phyloP scores from a whole-genome alignment of 2,797 vertebrate species.

The Scolopax bukidnonensis region DNA sequence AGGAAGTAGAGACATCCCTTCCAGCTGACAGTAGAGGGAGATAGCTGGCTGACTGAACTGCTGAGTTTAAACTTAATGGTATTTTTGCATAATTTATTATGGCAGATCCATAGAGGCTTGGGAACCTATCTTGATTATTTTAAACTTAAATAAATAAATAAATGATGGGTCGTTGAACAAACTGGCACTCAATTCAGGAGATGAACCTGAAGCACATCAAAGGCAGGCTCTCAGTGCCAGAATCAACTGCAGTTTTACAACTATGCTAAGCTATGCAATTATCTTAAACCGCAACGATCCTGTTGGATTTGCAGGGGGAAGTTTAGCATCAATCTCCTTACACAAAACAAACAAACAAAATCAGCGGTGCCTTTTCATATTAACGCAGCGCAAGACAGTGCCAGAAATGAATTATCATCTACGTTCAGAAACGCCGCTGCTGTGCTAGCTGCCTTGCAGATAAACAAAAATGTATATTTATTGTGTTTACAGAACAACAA shows the following conservation, averaged over 20 bases:
- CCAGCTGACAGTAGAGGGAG: neutral
- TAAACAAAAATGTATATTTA: neutral
- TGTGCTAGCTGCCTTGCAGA: neutral
- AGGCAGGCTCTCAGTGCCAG: neutral
- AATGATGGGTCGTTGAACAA: neutral
- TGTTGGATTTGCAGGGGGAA: neutral
- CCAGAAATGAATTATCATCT: neutral
- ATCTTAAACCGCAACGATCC: neutral
- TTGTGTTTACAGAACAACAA: neutral
- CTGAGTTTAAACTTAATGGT: neutral
- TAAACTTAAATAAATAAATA: slow-evolving; percentile 46
- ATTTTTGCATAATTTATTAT: slow-evolving; percentile 30
- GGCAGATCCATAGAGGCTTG: neutral
- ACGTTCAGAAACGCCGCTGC: rapidly evolving
- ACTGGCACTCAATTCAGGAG: neutral
- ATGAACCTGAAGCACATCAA: slow-evolving; percentile 22
- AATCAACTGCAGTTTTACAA: slow-evolving; percentile 40
- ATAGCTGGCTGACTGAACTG: neutral
- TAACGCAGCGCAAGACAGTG: neutral
- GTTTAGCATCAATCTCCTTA: slow-evolving; percentile 17
- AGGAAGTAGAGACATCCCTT: neutral
- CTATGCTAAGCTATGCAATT: neutral
- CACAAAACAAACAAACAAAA: slow-evolving; percentile 3
- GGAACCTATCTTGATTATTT: neutral
- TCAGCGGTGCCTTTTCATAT: slow-evolving; percentile 15